Base-by-base conservation (phyloP, 1,140 invertebrate genomes). In the Chrysomallon squamiferum region DNA sequence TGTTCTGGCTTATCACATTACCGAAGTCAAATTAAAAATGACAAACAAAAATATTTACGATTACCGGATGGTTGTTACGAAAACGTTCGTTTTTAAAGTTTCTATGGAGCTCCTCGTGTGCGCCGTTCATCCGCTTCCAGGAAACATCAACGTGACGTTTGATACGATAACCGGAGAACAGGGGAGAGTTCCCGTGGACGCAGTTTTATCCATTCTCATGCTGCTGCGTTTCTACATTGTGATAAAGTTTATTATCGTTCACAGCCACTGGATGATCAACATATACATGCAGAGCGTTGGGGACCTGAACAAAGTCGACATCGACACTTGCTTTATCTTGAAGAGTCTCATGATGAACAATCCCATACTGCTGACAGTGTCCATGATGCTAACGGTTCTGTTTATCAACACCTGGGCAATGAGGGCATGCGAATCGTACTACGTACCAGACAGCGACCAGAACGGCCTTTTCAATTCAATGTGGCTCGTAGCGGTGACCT, bases 401-500 rank as follows among this genome's bases (percentile, higher is more conserved):
- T 7, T 38, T 15, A 15, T 38, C 35, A 38, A 38, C 15, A 7
- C 35, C 15, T 38, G 35, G 35, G 35, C 35, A 5, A 38, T 38
- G 35, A 38, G 35, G 15, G 15, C 35, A 5, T 38, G 35, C 15
- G 35, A 38, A 38, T 38, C 35, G 6, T 38, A 38, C 15, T 38
- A 38, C 35, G 35, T 38, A 38, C 35, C 35, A 15, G 35, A 38
- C 35, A 38, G 15, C 15, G 35, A 38, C 5, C 35, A 38, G 35
- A 38, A 15, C 15, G 35, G 43, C 60, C 59, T 59, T 68, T 69
- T 38, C 73, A 75, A 84, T 50, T 74, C 79, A 5, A 79, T 86
- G 74, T 86, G 84, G 84, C 68, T 84, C 15, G 70, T 81, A 1
- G 80, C 83, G n/a, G 82, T 85, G 33, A 86, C 84, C 1, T 86